Evolutionary conservation across 2,797 vertebrate genomes (phyloP).

Genomic region (Esox lucius): DNA sequence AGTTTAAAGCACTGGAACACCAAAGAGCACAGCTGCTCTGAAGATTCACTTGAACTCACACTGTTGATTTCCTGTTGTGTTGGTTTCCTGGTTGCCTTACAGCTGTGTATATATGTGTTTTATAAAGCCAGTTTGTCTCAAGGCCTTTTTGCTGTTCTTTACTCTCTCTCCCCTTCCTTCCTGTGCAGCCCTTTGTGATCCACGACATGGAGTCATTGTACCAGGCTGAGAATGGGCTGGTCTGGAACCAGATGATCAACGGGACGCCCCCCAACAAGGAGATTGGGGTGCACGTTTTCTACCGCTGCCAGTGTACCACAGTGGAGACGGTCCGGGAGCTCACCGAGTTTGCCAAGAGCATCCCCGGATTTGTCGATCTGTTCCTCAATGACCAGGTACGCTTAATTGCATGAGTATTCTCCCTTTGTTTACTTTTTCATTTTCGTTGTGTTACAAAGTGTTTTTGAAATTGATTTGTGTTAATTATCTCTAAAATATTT

Average conservation of each 20-base stretch:
- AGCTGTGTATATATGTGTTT: not conserved
- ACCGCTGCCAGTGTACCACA: slow-evolving; percentile 85
- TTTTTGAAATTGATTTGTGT: too few species aligned
- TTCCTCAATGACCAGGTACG: slow-evolving; percentile 82
- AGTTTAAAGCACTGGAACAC: not conserved
- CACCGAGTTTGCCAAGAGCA: slow-evolving; percentile 85
- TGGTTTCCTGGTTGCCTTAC: not conserved
- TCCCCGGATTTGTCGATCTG: slow-evolving; percentile 82
- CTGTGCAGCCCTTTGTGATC: slow-evolving; percentile 81
- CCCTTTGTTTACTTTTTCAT: too few species aligned
- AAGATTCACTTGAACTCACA: not conserved
- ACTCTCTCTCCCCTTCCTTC: slow-evolving; percentile 24
- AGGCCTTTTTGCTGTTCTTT: slow-evolving; percentile 7
- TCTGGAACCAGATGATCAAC: slow-evolving; percentile 82
- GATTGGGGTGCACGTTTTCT: slow-evolving; percentile 84
- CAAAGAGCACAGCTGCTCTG: too few species aligned
- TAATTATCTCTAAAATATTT: too few species aligned
- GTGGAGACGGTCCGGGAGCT: slow-evolving; percentile 85
- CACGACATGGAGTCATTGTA: slow-evolving; percentile 85
- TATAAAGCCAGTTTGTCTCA: not conserved
- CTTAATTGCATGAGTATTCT: not conserved
- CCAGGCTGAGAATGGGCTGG: slow-evolving; percentile 83
- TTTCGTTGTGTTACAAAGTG: too few species aligned
- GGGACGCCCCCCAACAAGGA: slow-evolving; percentile 81
- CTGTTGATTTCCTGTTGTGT: too few species aligned